These are phyloP conservation scores for Mastigias papua DNA, from an alignment of 30 jellyfish, hydroid and myxozoan genomes.

Conservation along the genomic window DNA sequence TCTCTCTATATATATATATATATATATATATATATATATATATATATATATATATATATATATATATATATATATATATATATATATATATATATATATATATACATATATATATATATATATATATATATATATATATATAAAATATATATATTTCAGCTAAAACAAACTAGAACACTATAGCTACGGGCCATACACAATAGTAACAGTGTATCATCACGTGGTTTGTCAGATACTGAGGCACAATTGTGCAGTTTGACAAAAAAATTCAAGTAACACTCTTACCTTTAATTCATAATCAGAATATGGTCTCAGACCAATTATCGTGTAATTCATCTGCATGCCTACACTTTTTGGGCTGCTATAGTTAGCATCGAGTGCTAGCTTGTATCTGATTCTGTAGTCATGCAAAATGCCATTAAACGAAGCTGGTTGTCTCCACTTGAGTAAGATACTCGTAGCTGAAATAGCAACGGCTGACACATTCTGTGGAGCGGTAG, in stretches of 20 bases:
- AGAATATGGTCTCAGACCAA: constrained; percentile 6
- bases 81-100: too few relatives aligned
- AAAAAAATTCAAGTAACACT: not conserved
- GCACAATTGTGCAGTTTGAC: not conserved
- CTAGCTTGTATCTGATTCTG: constrained; percentile 25
- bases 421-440: constrained; percentile 58
- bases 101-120: too few relatives aligned
- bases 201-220: not conserved
- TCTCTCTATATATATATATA: too few relatives aligned
- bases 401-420: constrained; percentile 75
- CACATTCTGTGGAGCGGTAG: constrained; percentile 47
- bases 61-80: too few relatives aligned
- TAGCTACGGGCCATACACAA: too few relatives aligned
- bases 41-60: too few relatives aligned
- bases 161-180: too few relatives aligned
- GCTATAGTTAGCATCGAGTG: not conserved
- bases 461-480: constrained; percentile 38
- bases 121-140: too few relatives aligned
- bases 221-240: too few relatives aligned
- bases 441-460: constrained; percentile 19
- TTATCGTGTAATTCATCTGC: not conserved
- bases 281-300: constrained; percentile 43
- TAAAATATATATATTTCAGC: too few relatives aligned
- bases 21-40: too few relatives aligned
- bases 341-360: constrained; percentile 12